phyloP scores from a whole-genome alignment of 2,113 vertebrate genomes.

The Oxygymnocypris stewartii region DNA sequence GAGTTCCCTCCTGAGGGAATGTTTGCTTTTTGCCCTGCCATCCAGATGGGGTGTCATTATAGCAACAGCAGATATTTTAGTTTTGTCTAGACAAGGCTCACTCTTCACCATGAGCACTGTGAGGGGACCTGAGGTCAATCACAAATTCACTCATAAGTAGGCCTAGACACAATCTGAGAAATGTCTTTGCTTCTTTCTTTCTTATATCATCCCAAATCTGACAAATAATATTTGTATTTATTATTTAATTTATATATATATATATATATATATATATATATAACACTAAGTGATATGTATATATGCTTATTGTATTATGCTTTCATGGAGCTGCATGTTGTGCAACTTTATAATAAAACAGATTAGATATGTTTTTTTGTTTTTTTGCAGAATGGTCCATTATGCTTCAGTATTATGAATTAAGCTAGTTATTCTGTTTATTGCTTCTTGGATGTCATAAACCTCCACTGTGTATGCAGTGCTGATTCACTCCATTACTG shows the following conservation, averaged over 20 bases:
- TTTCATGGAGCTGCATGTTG: not conserved
- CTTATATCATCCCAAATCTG: not conserved
- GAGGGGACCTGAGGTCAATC: constrained; percentile 45
- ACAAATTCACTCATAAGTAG: not conserved
- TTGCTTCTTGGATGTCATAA: not conserved
- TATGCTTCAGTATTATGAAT: not conserved
- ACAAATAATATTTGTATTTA: too few species aligned
- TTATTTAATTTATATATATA: too few species aligned
- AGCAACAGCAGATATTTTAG: constrained; percentile 65
- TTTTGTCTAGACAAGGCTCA: constrained; percentile 64
- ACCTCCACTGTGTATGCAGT: not conserved
- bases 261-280: too few species aligned
- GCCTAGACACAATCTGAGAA: not conserved
- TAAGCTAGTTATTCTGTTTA: not conserved
- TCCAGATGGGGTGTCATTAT: constrained; percentile 65
- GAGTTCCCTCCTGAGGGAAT: constrained; percentile 47
- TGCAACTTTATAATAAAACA: not conserved
- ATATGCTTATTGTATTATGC: not conserved
- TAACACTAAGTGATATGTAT: too few species aligned
- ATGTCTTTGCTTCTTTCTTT: not conserved
- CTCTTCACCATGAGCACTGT: constrained; percentile 52
- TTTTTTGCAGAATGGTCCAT: not conserved
- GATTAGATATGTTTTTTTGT: not conserved
- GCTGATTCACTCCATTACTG: constrained; percentile 22
- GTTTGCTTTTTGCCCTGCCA: constrained; percentile 50